Evolutionary conservation across 2,888 invertebrate species (phyloP).

Genomic region (Tenthredo livida): DNA sequence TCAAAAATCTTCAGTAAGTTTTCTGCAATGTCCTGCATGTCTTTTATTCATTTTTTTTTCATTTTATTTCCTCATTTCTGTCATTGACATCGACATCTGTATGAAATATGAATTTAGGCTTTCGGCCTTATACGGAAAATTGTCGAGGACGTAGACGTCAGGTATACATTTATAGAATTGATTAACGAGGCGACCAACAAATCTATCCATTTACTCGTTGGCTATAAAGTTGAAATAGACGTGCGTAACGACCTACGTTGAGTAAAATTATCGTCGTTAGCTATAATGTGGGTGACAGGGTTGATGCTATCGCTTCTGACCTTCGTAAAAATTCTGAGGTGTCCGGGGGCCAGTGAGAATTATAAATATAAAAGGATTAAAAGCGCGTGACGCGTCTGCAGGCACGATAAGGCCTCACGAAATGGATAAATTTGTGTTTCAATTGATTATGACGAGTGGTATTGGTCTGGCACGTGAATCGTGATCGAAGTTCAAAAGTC

Average conservation of each 20-base stretch:
- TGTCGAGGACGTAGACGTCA: not conserved
- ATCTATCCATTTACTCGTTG: not conserved
- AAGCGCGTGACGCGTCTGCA: not conserved
- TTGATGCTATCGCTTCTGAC: not conserved
- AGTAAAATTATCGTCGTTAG: constrained; percentile 19
- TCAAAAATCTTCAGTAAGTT: not conserved
- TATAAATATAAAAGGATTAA: not conserved
- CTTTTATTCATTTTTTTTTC: not conserved
- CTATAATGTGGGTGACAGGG: not conserved
- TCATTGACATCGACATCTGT: not conserved
- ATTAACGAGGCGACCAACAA: not conserved
- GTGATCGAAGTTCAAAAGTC: not conserved
- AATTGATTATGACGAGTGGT: not conserved
- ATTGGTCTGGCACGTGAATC: not conserved
- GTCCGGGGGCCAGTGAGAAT: not conserved
- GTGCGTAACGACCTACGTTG: not conserved
- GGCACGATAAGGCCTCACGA: not conserved
- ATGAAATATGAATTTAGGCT: not conserved
- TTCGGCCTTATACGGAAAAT: not conserved
- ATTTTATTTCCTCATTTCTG: not conserved
- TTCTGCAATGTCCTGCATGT: not conserved
- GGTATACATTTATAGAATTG: not conserved
- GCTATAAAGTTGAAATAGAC: constrained; percentile 1
- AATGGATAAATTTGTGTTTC: not conserved
- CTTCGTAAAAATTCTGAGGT: not conserved